Conservation (phyloP, 2,888 invertebrate species). For the Lasioglossum zephyrum region DNA sequence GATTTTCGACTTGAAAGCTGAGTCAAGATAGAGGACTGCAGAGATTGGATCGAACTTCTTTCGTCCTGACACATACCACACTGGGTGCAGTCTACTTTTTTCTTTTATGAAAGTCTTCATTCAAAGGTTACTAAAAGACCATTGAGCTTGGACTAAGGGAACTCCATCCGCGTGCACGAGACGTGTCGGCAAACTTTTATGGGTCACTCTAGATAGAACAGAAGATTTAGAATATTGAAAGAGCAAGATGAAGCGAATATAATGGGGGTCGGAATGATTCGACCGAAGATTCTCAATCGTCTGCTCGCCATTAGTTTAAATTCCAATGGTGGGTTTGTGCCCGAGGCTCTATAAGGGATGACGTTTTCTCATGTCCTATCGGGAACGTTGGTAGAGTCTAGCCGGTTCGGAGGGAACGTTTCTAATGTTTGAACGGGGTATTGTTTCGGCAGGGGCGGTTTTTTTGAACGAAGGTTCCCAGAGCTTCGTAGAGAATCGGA, state of each 20-base stretch:
- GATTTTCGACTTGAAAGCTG: background rate
- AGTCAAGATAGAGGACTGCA: background rate
- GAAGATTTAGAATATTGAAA: background rate
- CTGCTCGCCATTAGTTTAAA: background rate
- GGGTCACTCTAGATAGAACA: background rate
- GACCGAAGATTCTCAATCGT: background rate
- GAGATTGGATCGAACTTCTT: background rate
- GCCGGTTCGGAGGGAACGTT: background rate
- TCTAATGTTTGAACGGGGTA: background rate
- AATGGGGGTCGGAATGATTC: background rate
- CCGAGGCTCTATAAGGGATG: background rate
- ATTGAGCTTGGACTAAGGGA: too few relatives aligned
- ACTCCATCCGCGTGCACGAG: too few relatives aligned
- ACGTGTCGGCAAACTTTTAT: background rate
- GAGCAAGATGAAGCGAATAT: background rate
- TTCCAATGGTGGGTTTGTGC: background rate
- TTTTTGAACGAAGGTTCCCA: background rate
- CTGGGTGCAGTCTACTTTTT: background rate
- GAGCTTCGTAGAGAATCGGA: slow-evolving; percentile 19
- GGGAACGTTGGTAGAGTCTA: background rate
- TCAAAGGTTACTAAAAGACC: too few relatives aligned
- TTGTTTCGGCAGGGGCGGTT: background rate
- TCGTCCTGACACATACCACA: background rate
- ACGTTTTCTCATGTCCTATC: background rate
- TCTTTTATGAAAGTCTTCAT: too few relatives aligned